Conservation (phyloP, 2,888 invertebrate genomes). For the Andrena minutula region DNA sequence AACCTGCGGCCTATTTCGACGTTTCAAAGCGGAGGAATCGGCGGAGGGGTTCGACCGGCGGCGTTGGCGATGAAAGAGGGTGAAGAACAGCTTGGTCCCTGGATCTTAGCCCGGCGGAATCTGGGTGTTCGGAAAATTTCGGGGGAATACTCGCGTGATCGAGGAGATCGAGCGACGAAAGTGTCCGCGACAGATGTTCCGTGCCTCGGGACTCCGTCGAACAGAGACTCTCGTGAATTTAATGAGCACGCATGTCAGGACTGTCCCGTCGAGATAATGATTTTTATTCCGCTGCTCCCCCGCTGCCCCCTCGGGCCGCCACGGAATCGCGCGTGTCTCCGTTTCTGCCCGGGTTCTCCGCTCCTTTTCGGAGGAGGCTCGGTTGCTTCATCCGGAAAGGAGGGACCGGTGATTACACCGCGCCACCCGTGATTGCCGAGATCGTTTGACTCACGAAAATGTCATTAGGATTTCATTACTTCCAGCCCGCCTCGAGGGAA, state of each 20-base stretch:
- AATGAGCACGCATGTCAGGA: constrained; percentile 55
- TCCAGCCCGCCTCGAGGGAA: constrained; percentile 76
- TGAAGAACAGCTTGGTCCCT: not conserved
- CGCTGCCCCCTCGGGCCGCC: constrained; percentile 29
- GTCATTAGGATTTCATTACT: constrained; percentile 83
- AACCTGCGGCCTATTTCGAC: constrained; percentile 29
- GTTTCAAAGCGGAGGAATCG: not conserved
- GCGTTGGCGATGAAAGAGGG: not conserved
- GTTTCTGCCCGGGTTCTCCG: constrained; percentile 42
- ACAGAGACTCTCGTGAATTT: constrained; percentile 15
- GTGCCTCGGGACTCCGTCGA: not conserved
- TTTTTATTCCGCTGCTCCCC: constrained; percentile 40
- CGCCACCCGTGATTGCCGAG: constrained; percentile 77
- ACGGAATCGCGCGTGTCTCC: constrained; percentile 38
- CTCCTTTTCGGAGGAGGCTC: constrained; percentile 66
- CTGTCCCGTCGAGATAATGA: constrained; percentile 57
- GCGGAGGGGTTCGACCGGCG: not conserved
- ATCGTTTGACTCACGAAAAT: constrained; percentile 82
- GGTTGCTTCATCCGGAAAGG: constrained; percentile 79
- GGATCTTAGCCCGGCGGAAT: not conserved
- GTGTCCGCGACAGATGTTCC: constrained; percentile 37
- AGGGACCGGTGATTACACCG: constrained; percentile 76
- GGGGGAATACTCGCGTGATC: not conserved
- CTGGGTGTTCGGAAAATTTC: not conserved
- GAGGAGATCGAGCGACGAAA: constrained; percentile 12